Conservation (phyloP, 1,140 invertebrate species). For the Drosophila arawakana region DNA sequence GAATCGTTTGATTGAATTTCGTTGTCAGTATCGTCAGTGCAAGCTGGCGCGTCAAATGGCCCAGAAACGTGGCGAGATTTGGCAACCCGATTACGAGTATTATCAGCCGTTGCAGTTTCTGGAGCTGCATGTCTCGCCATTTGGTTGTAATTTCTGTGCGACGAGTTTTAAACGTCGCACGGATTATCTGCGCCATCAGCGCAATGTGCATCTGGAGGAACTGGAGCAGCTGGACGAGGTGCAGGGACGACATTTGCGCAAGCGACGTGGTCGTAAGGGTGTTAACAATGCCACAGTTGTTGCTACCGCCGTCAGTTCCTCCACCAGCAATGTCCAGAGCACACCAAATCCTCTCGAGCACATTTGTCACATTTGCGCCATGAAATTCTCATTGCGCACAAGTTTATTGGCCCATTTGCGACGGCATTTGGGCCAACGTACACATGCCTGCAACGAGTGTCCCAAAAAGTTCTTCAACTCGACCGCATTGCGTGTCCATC, state of each 20-base stretch:
- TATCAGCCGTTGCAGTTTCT: slow-evolving; percentile 65
- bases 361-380: slow-evolving; percentile 76
- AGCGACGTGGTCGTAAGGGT: slow-evolving; percentile 12
- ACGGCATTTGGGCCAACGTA: slow-evolving; percentile 61
- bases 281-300: neutral
- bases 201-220: slow-evolving; percentile 59
- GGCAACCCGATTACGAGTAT: slow-evolving; percentile 62
- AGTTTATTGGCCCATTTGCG: slow-evolving; percentile 67
- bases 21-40: slow-evolving; percentile 69
- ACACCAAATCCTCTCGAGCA: slow-evolving; percentile 46
- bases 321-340: neutral
- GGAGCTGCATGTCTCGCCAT: slow-evolving; percentile 69
- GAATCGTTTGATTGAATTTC: slow-evolving; percentile 70
- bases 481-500: slow-evolving; percentile 62
- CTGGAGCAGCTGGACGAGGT: slow-evolving; percentile 26
- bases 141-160: slow-evolving; percentile 55
- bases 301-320: neutral
- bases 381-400: slow-evolving; percentile 69
- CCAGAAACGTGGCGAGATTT: slow-evolving; percentile 34
- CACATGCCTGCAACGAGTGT: slow-evolving; percentile 59
- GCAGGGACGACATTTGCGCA: slow-evolving; percentile 7
- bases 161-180: slow-evolving; percentile 59
- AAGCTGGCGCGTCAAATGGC: slow-evolving; percentile 58
- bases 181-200: slow-evolving; percentile 58
- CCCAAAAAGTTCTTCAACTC: slow-evolving; percentile 77